phyloP scores from a whole-genome alignment of 30 jellyfish, hydroid and myxozoan species.

The Mastigias papua region DNA sequence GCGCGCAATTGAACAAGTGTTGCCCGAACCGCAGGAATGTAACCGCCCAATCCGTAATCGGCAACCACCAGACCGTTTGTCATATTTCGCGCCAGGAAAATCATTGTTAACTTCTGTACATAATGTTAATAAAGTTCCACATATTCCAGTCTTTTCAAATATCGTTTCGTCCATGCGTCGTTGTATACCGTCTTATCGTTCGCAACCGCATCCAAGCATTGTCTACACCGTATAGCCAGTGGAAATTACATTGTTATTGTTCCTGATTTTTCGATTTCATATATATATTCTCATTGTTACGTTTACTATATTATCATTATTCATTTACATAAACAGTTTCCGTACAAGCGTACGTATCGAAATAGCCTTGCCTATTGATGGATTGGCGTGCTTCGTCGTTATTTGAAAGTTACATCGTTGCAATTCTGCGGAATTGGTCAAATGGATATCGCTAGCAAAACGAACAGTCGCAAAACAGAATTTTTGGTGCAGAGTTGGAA shows the following conservation, averaged over 20 bases:
- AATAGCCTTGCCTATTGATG: not conserved
- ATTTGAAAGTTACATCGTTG: not conserved
- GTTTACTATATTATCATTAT: not conserved
- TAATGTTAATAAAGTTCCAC: not conserved
- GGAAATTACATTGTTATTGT: not conserved
- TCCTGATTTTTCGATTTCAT: not conserved
- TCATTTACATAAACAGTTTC: not conserved
- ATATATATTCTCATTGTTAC: too few relatives aligned
- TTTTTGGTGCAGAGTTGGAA: too few relatives aligned
- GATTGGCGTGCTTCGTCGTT: not conserved
- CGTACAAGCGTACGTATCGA: not conserved
- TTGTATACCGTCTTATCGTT: not conserved
- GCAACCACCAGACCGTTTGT: not conserved
- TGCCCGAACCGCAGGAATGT: not conserved
- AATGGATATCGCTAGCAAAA: too few relatives aligned
- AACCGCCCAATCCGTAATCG: slow-evolving; percentile 3
- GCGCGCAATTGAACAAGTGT: not conserved
- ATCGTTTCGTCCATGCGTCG: not conserved
- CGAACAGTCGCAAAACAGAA: too few relatives aligned
- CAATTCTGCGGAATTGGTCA: too few relatives aligned
- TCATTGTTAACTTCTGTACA: not conserved
- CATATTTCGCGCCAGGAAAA: slow-evolving; percentile 2
- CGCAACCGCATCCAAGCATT: not conserved
- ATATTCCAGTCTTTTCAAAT: not conserved
- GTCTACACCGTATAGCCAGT: not conserved